phyloP scores from a whole-genome alignment of 2,797 vertebrate genomes.

The Erpetoichthys calabaricus region DNA sequence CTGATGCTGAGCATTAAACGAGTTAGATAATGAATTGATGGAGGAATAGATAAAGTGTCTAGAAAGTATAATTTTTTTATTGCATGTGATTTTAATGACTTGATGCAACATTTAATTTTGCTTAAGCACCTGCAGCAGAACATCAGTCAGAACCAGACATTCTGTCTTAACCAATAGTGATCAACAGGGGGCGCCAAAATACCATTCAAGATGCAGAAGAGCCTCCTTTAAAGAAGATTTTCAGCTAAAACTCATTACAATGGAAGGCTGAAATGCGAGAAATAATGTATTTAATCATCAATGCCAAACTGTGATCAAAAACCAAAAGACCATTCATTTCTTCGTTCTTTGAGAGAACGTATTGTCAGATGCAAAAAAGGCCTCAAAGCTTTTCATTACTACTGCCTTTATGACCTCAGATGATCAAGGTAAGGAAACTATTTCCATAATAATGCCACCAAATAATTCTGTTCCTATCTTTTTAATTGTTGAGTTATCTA shows the following conservation, averaged over 20 bases:
- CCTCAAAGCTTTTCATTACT: neutral
- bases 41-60: too few species aligned
- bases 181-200: neutral
- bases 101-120: neutral
- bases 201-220: slow-evolving; percentile 1
- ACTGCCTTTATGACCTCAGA: neutral
- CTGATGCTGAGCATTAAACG: too few species aligned
- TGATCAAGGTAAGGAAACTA: neutral
- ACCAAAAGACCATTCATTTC: neutral
- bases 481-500: too few species aligned
- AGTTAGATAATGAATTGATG: too few species aligned
- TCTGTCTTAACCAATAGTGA: too few species aligned
- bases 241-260: neutral
- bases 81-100: too few species aligned
- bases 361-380: neutral
- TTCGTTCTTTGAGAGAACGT: neutral
- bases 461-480: neutral
- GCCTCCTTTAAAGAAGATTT: too few species aligned
- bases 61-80: too few species aligned
- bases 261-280: slow-evolving; percentile 1
- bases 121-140: too few species aligned
- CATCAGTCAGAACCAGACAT: too few species aligned
- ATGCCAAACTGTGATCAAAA: neutral
- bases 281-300: neutral
- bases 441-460: neutral